These are phyloP conservation scores for Orthonevra nobilis DNA, from an alignment of 2,888 invertebrate species.

Conservation along the genomic window DNA sequence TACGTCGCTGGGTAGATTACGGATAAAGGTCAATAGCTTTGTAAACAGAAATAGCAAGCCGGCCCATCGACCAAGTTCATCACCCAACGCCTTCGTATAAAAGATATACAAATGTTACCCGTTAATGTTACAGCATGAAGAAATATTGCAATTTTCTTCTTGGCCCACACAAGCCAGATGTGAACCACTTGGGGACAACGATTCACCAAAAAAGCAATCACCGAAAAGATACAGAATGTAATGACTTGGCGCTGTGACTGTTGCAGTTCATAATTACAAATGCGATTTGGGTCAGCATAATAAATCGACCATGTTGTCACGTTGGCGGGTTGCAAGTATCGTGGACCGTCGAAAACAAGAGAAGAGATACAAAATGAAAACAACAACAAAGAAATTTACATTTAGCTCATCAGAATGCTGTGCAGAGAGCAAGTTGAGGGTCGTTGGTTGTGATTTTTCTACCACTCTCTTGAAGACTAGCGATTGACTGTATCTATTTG, in stretches of 20 bases:
- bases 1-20: constrained; percentile 31
- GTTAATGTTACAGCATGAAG: neutral
- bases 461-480: too few species aligned
- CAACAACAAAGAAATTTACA: constrained; percentile 19
- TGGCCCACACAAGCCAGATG: constrained; percentile 55
- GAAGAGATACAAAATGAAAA: constrained; percentile 3
- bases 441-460: too few species aligned
- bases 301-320: constrained; percentile 33
- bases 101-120: constrained; percentile 4
- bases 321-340: constrained; percentile 22
- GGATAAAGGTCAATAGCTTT: constrained; percentile 68
- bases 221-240: constrained; percentile 38
- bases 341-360: constrained; percentile 20
- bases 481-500: too few species aligned
- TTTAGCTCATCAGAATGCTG: too few species aligned
- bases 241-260: constrained; percentile 13
- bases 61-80: constrained; percentile 58
- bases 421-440: too few species aligned
- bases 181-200: constrained; percentile 6
- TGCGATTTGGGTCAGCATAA: constrained; percentile 59
- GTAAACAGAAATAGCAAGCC: constrained; percentile 61
- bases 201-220: neutral
- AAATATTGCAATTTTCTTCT: constrained; percentile 48
- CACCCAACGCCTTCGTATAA: constrained; percentile 44
- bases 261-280: constrained; percentile 47